Evolutionary conservation across 2,888 invertebrate species (phyloP), one percentile per base, ranked within the genome.

Genomic region (Hybos culiciformis): DNA sequence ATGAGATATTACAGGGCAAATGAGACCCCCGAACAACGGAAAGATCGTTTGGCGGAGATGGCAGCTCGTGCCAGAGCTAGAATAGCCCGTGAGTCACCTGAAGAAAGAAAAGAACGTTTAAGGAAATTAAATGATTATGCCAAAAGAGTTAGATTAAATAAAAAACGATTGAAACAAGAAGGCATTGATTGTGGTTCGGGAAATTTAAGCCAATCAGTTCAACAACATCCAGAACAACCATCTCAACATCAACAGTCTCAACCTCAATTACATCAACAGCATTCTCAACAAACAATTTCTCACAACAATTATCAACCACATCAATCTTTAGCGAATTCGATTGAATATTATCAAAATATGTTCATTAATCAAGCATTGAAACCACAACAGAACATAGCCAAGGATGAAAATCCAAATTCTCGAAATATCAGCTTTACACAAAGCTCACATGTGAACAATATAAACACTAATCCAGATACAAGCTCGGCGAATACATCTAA

Each of bases 91-190:
- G 66, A 66, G 47, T 51, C 58, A 9, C 51, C 54, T 32, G 66
- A 65, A 19, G 64, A 66, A 51, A 62, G 66, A 46, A 61, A 63
- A 59, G 63, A 65, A 47, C 59, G 66, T 56, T 60, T 66, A 56
- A 61, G 62, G 55, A 66, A 66, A 55, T 55, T 66, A 51, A 65
- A 66, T 54, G 66, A 66, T 47, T 66, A 66, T 50, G 66, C 66
- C 50, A 65, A 66, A 61, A 65, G 62, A 62, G 64, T 66, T 59
- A 61, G 66, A 60, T 60, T 62, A 58, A 62, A 61, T 61, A 66
- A 65, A 60, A 61, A 63, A 59, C 54, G 55, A 56, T 50, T 60
- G 53, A 64, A 64, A 53, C 58, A 59, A 50, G 57, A 48, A 48
- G 44, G 46, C 39, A 43, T 36, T 38, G 42, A 43, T 42, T n/a